Evolutionary conservation across 2,888 invertebrate species (phyloP), one percentile per base, ranked within the genome.

Genomic region (Pyrocoelia pectoralis): DNA sequence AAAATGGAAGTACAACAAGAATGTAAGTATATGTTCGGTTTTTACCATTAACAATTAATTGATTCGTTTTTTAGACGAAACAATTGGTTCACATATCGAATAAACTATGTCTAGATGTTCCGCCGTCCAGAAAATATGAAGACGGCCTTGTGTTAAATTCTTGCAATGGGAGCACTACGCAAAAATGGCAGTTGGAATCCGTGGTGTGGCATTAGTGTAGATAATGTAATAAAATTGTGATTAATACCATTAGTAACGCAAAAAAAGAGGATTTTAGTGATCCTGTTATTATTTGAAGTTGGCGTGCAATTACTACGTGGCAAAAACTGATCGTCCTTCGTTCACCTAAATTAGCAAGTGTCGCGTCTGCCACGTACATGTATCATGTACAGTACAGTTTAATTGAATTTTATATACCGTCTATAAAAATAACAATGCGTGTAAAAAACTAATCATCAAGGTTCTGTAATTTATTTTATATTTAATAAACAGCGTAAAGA

Each of bases 101-200:
- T 49, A 83, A 83, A 43, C 83, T 87, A 75, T 89, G 89, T 70
- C 79, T 89, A 58, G 86, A 87, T 72, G 77, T 84, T 12, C 80
- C 84, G 5, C 73, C 76, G 19, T 78, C 80, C 9, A 80, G 81
- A 24, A 80, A 81, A 58, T 76, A 79, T 12, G 78, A 83, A 17
- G 83, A 84, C 53, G 84, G 86, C 1, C 79, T 90, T 46, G 85
- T 87, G 41, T 84, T 89, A 46, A 85, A 84, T 53, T 80, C 83
- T 19, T 92, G 92, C 75, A 80, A 83, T 56, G 81, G 82, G 28
- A 83, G 84, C 58, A 76, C 80, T 28, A 83, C 85, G 56, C 92
- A 92, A 78, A 86, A 87, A 72, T 92, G 92, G 92, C 81, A 82
- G 73, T 82, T 91, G 65, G 88, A 90, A 78, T 76, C 84, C 59